Evolutionary conservation across 2,113 vertebrate genomes (phyloP), one percentile per base, ranked within the genome.

Genomic region (Pedionomus torquatus): DNA sequence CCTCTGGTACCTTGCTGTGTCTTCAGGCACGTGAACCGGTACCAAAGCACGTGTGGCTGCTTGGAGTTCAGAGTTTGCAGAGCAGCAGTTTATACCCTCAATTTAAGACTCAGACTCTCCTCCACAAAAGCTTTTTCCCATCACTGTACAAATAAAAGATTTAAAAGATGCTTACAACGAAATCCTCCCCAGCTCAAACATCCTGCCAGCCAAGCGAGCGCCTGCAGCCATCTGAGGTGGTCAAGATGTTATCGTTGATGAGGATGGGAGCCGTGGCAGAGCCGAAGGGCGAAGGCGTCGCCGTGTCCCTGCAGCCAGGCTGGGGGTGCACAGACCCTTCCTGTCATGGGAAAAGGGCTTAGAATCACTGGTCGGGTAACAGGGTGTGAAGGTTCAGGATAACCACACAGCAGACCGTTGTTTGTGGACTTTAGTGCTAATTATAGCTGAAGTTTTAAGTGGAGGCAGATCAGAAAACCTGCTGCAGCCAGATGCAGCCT

Each of bases 261-360:
- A 16, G 55, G 49, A 37, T 15, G 80, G 58, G 16, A 46, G 5
- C 46, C 17, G 10, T 61, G 83, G 76, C 60, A 55, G 83, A 51
- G 77, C 82, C 1, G 5, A 9, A 43, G 60, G 48, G 49, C 0
- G 0, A 18, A 72, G 82, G 52, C 52, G 12, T 3, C 30, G 1
- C 17, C 1, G 57, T 13, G 43, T 35, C 80, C 48, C 44, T 4
- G 2, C 39, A 58, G 83, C 57, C 21, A 4, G 66, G 61, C 1
- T 4, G 2, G 21, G 17, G 33, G 57, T 33, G 55, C 33, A 9
- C 43, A 5, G 26, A 6, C 23, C 44, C 10, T 57, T 17, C 55
- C 61, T 25, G 3, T 52, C 33, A 25, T 5, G 41, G 58, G 44
- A 74, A 31, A 26, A 55, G 51, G 60, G 21, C 49, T 94, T 31